Conservation (phyloP, 1,140 invertebrate species). For the Pseudomyrmex sp. region DNA sequence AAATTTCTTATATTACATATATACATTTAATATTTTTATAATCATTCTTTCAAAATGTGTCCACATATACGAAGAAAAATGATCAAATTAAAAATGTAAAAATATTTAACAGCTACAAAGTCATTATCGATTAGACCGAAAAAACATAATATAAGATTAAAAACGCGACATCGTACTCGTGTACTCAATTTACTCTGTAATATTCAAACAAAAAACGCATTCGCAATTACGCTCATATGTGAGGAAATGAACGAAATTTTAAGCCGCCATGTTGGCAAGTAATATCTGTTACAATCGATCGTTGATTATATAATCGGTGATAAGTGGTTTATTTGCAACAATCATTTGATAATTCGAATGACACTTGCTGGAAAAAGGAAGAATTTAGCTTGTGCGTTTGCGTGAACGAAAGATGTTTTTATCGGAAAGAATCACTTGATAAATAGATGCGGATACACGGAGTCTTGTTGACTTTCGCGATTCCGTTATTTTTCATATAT, state of each 20-base stretch:
- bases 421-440: no score
- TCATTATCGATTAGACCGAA: background rate
- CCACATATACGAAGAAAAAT: background rate
- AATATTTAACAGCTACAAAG: background rate
- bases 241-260: constrained; percentile 65
- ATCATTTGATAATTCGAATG: background rate
- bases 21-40: background rate
- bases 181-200: no score
- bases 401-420: no score
- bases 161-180: background rate
- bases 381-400: no score
- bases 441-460: no score
- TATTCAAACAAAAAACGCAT: background rate
- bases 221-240: no score
- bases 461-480: background rate
- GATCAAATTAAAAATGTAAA: background rate
- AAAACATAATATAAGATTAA: no score
- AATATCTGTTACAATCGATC: constrained; percentile 49
- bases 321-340: background rate
- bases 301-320: constrained; percentile 79
- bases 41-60: constrained; percentile 1
- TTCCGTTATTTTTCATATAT: background rate
- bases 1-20: no score
- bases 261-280: constrained; percentile 80
- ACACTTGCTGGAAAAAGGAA: background rate